Evolutionary conservation across 2,797 vertebrate genomes (phyloP), one percentile per base, ranked within the genome.

Genomic region (Acipenser transmontanus): DNA sequence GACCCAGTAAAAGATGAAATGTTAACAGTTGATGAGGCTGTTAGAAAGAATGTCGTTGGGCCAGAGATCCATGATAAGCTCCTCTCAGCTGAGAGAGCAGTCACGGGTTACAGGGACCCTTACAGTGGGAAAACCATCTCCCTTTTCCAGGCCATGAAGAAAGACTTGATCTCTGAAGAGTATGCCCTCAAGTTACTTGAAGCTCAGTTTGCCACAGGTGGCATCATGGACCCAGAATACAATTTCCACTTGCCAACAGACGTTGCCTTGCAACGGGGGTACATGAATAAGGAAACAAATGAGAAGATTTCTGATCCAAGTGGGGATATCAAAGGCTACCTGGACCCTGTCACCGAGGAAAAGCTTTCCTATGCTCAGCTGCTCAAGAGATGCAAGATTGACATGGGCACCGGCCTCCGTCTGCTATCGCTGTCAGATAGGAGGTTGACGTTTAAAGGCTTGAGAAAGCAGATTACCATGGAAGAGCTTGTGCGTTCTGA

Each of bases 81-180:
- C 59, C 88, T 99, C 10, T 98, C 95, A 0, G 95, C 95, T 0
- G 97, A 99, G 85, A 88, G 97, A 71, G 95, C 97, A 0, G 95
- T 97, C 17, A 99, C 95, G 0, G 97, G 97, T 48, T 99, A 96
- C 80, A 91, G 95, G 6, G 97, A 99, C 81, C 97, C 97, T 0
- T 99, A 98, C 85, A 98, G 94, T 0, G 94, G 94, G 10, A 96
- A 95, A 83, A 86, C 87, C 64, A 93, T 97, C 49, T 98, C 97
- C 4, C 88, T 98, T 65, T 99, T 95, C 89, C 96, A 98, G 82
- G 97, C 97, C 71, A 98, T 98, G 97, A 97, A 93, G 82, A 99
- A 99, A 70, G 94, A 92, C 49, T 89, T 99, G 66, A 92, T 99
- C 50, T 86, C 91, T n/a, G 86, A 91, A 0, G 95, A 99, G 62